Conservation (phyloP, 2,113 vertebrate genomes). For the Stictonetta naevosa region DNA sequence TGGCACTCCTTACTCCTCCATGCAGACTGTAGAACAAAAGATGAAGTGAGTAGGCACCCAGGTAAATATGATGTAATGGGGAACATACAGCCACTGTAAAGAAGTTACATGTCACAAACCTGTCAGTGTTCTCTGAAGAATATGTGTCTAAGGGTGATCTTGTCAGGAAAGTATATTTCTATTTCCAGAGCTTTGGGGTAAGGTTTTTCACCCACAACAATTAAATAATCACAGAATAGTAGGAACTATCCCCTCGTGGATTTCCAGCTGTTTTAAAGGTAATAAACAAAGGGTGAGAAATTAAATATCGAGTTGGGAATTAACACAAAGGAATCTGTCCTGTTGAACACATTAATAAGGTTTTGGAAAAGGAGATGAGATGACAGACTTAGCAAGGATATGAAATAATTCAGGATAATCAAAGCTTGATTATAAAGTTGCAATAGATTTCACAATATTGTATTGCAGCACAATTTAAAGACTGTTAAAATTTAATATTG, state of each 20-base stretch:
- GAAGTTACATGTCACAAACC: background rate
- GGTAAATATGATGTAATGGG: background rate
- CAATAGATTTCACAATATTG: background rate
- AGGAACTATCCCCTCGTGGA: background rate
- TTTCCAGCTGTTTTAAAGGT: background rate
- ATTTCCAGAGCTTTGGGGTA: background rate
- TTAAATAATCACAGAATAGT: background rate
- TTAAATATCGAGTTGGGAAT: background rate
- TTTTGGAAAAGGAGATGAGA: background rate
- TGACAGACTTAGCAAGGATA: background rate
- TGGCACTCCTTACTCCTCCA: background rate
- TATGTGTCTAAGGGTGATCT: background rate
- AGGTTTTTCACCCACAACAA: background rate
- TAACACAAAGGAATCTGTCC: background rate
- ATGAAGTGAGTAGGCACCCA: background rate
- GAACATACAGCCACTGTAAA: background rate
- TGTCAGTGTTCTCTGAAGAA: background rate
- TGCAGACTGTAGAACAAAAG: accelerated
- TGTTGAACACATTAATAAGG: background rate
- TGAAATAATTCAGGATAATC: background rate
- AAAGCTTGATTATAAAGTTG: background rate
- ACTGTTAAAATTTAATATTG: background rate
- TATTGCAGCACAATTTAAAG: background rate
- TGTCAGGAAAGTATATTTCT: background rate
- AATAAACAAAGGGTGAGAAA: background rate